Conservation (phyloP, 2,113 vertebrate species). For the Sebastes fasciatus region DNA sequence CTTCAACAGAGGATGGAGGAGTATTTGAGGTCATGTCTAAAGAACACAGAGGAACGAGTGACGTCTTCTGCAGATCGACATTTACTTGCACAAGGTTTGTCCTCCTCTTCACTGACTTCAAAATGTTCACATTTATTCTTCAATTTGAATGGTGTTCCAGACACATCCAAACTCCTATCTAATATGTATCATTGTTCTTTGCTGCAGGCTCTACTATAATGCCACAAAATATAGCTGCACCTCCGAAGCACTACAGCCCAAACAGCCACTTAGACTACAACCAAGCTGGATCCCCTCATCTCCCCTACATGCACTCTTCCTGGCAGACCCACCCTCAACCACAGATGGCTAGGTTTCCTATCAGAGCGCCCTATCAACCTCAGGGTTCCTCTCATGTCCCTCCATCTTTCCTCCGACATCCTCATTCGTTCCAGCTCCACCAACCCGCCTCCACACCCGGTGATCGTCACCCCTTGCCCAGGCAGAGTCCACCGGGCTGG, state of each 20-base stretch:
- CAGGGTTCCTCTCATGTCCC: slow-evolving; percentile 23
- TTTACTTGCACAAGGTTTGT: slow-evolving; percentile 52
- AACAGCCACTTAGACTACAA: slow-evolving; percentile 29
- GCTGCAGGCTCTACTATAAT: slow-evolving; percentile 35
- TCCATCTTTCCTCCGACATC: slow-evolving; percentile 29
- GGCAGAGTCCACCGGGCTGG: slow-evolving; percentile 26
- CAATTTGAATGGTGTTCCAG: not conserved
- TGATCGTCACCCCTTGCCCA: slow-evolving; percentile 4
- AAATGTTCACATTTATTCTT: not conserved
- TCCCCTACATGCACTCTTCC: slow-evolving; percentile 27
- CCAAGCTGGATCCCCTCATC: slow-evolving; percentile 29
- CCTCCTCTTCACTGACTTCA: not conserved
- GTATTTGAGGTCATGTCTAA: slow-evolving; percentile 43
- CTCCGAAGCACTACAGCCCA: slow-evolving; percentile 28
- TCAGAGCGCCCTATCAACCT: slow-evolving; percentile 30
- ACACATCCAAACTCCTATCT: not conserved
- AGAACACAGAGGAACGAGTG: slow-evolving; percentile 36
- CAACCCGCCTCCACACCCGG: not conserved
- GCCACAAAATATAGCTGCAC: slow-evolving; percentile 18
- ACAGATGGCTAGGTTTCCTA: slow-evolving; percentile 36
- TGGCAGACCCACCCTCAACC: slow-evolving; percentile 53
- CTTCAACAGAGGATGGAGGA: slow-evolving; percentile 64
- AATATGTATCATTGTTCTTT: not conserved
- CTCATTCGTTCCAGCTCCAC: slow-evolving; percentile 34
- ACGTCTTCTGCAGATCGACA: slow-evolving; percentile 20